These are phyloP conservation scores for Drosophila repletoides DNA, from an alignment of 1,140 invertebrate genomes.

Conservation along the genomic window DNA sequence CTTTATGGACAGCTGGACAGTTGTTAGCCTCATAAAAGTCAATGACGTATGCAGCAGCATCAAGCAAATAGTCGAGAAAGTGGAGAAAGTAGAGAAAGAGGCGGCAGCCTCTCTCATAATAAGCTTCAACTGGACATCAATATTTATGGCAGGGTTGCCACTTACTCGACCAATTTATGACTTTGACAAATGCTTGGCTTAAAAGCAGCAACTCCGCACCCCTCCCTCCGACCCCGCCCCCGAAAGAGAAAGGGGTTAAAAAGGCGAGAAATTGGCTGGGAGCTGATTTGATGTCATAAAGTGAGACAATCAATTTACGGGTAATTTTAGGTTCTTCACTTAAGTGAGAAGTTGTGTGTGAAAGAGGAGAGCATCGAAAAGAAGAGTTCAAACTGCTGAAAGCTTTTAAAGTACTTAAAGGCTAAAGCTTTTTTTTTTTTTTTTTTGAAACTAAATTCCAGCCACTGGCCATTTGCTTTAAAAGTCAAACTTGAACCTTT, in stretches of 20 bases:
- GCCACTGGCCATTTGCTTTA: no score
- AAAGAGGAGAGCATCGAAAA: not conserved
- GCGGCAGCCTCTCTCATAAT: conserved; percentile 15
- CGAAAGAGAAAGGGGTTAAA: conserved; percentile 5
- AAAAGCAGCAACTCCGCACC: no score
- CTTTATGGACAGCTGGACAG: conserved; percentile 7
- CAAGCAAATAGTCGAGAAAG: conserved; percentile 8
- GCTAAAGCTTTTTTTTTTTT: no score
- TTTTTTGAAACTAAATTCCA: no score
- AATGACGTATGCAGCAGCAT: conserved; percentile 39
- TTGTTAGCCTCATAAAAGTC: conserved; percentile 39
- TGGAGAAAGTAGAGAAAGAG: no score
- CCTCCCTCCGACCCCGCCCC: not conserved
- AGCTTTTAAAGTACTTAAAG: no score
- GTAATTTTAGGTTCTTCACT: conserved; percentile 5
- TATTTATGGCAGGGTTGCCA: conserved; percentile 61
- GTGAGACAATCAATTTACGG: conserved; percentile 20
- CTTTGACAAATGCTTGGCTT: conserved; percentile 49
- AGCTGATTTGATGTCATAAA: conserved; percentile 33
- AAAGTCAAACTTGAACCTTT: no score
- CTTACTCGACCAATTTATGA: conserved; percentile 46
- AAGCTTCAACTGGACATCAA: conserved; percentile 55
- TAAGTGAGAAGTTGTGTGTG: not conserved
- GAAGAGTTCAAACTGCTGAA: not conserved
- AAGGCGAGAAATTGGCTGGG: conserved; percentile 1